Evolutionary conservation across 2,113 vertebrate genomes (phyloP), one percentile per base, ranked within the genome.

Genomic region (Pyrgilauda ruficollis): DNA sequence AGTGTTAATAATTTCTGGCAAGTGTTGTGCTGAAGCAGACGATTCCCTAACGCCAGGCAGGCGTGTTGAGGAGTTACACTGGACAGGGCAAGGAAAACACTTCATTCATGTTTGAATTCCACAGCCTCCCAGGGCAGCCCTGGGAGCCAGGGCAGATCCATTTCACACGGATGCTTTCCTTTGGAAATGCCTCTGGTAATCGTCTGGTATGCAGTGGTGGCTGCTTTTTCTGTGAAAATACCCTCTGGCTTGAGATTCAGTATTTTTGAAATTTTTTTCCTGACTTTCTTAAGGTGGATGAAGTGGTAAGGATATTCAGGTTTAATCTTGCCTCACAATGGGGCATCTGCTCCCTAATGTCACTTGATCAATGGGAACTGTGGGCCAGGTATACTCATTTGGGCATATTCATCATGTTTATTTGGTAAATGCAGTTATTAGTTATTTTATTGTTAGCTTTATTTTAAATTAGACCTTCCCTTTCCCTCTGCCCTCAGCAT

Each of bases 1-100:
- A 84, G 93, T 10, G 63, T 90, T 96, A 96, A 91, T 93, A 67
- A 96, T 80, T 96, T 58, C 92, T 96, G 95, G 87, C 96, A 94
- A 68, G 95, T 70, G 90, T 91, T 93, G 82, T 94, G 84, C 93
- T 93, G 84, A 93, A 92, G 91, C 91, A 90, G 87, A 84, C 79
- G 28, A 49, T 85, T 93, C 58, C 70, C 68, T 78, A 70, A 41
- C 0, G 0, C 27, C 70, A 83, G 87, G 74, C 91, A 66, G 94
- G 84, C 70, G 1, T 39, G 75, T 2, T 82, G 87, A 87, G 87
- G 85, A 93, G 94, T 90, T 88, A 10, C 68, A 15, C 39, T 74
- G 93, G 91, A 37, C 90, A 74, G 75, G 13, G 47, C 75, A 90
- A 92, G 83, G 90, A 70, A 92, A 84, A 90, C 68, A 44, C 52